Conservation (phyloP, 2,113 vertebrate genomes). For the Petrocephalus microphthalmus region DNA sequence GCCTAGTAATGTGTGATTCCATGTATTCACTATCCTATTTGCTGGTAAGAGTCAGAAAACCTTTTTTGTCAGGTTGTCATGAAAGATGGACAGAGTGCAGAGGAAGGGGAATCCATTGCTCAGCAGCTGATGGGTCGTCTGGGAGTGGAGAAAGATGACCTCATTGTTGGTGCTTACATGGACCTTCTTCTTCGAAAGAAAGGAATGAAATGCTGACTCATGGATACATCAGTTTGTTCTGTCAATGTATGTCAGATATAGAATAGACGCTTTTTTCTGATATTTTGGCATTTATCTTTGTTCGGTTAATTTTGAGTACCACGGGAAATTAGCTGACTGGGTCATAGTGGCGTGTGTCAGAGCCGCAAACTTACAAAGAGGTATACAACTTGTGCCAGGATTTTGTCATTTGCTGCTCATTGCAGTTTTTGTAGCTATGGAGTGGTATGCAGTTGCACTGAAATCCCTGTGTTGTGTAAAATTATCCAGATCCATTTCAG, state of each 20-base stretch:
- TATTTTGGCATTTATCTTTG: neutral
- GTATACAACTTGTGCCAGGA: neutral
- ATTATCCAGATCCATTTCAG: neutral
- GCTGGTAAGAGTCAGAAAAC: neutral
- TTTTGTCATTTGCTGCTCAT: neutral
- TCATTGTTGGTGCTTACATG: conserved; percentile 70
- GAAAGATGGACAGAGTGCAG: conserved; percentile 56
- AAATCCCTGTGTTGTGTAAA: neutral
- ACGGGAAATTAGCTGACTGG: neutral
- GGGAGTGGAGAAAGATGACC: conserved; percentile 53
- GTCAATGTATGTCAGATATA: neutral
- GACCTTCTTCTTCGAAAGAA: conserved; percentile 54
- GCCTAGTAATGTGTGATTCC: neutral
- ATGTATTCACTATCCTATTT: neutral
- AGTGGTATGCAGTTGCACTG: neutral
- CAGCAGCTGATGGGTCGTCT: conserved; percentile 63
- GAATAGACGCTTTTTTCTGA: neutral
- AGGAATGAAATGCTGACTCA: neutral
- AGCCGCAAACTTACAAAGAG: neutral
- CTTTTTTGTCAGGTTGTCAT: conserved; percentile 62
- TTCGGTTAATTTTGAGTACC: neutral
- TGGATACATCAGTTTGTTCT: neutral
- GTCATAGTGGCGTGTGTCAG: neutral
- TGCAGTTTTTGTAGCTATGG: neutral
- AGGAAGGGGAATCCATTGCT: conserved; percentile 64